Base-by-base conservation (phyloP, 2,888 invertebrate genomes). In the Drymonia ruficornis region DNA sequence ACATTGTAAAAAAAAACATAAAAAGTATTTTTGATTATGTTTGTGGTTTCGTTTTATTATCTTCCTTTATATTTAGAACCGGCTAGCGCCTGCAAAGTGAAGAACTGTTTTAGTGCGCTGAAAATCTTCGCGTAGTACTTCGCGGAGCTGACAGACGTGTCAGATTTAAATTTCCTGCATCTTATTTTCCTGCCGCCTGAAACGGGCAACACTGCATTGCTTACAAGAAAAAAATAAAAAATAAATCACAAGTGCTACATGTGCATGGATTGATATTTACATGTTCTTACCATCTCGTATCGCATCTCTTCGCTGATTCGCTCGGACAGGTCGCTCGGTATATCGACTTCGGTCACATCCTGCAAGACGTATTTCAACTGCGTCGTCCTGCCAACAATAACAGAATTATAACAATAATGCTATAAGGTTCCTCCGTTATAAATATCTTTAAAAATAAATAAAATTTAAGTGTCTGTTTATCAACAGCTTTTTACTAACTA, bases 281-380 rank as follows among this genome's bases (percentile, higher is more conserved):
- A 89, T 91, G 90, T 82, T 84, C 94, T 93, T 87, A 96, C 95
- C 90, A 97, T 96, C 92, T 99, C 99, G 94, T 98, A 96, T 76
- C 97, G 94, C 92, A 98, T 97, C 91, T 99, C 99, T 89, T 98
- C 96, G 80, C 96, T 96, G 76, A 99, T 94, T 76, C 98, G 95
- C 76, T 97, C 96, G 77, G 96, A 96, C 71, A 99, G 94, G 93
- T 97, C 96, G 73, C 94, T 94, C 50, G 99, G 99, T 81, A 99
- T 99, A 93, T 99, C 99, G 67, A 94, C 94, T 85, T 98, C 98
- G 12, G 96, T 95, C 50, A 98, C 97, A 77, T 97, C 96, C 91
- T 97, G 97, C 56, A 99, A 93, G 28, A 99, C 97, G 73, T 96
- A 96, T 63, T 95, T 94, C 71, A 98, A 89, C 83, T 96, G 96